Conservation (phyloP, 2,113 vertebrate genomes). For the Heterotis niloticus region DNA sequence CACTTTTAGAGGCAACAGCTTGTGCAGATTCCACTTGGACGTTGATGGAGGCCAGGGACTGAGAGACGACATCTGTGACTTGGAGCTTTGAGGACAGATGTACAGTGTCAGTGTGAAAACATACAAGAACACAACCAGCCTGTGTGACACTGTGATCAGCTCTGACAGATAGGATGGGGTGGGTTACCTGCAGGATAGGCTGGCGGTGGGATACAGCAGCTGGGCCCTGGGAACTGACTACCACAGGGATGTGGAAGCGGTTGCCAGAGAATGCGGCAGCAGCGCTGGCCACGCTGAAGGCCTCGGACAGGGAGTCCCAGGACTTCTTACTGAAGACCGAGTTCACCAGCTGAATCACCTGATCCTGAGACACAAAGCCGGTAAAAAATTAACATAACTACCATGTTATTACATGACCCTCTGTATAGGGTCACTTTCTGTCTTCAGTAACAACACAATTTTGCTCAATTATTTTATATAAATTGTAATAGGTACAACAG, state of each 20-base stretch:
- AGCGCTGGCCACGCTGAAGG: conserved; percentile 83
- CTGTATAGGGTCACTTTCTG: background rate
- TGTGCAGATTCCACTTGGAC: conserved; percentile 76
- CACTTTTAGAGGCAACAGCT: conserved; percentile 68
- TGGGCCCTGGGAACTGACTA: conserved; percentile 75
- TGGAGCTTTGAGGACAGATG: conserved; percentile 71
- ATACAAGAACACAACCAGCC: background rate
- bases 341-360: conserved; percentile 91
- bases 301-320: conserved; percentile 83
- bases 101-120: background rate
- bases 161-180: background rate
- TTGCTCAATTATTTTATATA: no score
- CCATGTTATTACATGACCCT: background rate
- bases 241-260: conserved; percentile 82
- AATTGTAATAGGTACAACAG: no score
- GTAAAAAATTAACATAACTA: background rate
- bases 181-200: conserved; percentile 74
- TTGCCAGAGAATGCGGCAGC: conserved; percentile 79
- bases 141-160: no score
- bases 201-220: conserved; percentile 84
- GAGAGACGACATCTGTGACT: conserved; percentile 86
- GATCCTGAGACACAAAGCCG: conserved; percentile 68
- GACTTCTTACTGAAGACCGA: conserved; percentile 94
- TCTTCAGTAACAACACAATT: no score
- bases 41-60: conserved; percentile 76